phyloP scores from a whole-genome alignment of 2,113 vertebrate genomes.

The Coptodon rendalli region DNA sequence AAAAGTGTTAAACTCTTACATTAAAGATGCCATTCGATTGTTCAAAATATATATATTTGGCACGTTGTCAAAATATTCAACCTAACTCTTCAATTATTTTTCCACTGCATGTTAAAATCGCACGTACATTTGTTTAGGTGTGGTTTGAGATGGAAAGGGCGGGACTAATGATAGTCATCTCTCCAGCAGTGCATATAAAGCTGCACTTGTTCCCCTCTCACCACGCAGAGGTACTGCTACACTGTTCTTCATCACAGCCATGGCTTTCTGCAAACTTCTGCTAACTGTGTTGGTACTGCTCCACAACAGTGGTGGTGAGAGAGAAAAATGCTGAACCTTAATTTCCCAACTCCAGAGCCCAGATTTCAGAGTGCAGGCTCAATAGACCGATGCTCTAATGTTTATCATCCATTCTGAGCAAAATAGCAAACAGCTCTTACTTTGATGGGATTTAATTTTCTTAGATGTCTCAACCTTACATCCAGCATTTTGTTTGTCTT shows the following conservation, averaged over 20 bases:
- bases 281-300: conserved; percentile 3
- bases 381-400: background rate
- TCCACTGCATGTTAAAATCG: rapidly evolving
- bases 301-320: conserved; percentile 12
- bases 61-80: background rate
- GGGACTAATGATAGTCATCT: background rate
- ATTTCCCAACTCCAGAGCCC: background rate
- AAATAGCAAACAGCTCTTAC: background rate
- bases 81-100: rapidly evolving
- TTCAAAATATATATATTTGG: background rate
- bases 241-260: background rate
- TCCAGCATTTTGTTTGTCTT: background rate
- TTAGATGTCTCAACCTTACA: background rate
- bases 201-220: background rate
- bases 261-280: background rate
- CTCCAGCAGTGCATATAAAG: background rate
- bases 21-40: background rate
- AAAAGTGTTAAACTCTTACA: background rate
- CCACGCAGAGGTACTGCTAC: background rate
- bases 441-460: background rate
- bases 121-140: background rate
- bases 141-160: background rate
- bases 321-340: background rate
- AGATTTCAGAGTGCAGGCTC: background rate
- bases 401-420: background rate